These are phyloP conservation scores for Nomada ferruginata DNA, from an alignment of 2,888 invertebrate species.

Conservation along the genomic window DNA sequence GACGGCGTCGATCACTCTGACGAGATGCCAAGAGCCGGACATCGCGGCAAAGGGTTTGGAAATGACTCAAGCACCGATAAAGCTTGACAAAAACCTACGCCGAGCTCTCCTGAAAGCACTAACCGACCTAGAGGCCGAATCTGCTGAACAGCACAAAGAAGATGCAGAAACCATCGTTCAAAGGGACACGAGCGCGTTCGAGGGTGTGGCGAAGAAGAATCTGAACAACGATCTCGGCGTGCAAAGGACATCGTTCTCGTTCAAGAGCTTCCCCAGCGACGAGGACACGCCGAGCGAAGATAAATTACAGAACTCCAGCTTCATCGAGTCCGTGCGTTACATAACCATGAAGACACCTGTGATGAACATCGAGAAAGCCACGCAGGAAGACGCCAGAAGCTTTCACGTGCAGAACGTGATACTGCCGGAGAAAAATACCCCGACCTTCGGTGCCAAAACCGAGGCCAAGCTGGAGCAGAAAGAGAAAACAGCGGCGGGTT, in stretches of 20 bases:
- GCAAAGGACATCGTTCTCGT: constrained; percentile 74
- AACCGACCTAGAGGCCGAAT: constrained; percentile 89
- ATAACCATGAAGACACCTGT: constrained; percentile 48
- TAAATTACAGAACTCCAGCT: constrained; percentile 81
- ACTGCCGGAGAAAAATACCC: constrained; percentile 36
- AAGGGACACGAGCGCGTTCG: constrained; percentile 80
- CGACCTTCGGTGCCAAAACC: constrained; percentile 27
- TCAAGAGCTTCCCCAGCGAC: constrained; percentile 77
- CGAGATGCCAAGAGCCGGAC: constrained; percentile 58
- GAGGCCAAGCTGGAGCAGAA: constrained; percentile 40
- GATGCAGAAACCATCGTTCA: constrained; percentile 81
- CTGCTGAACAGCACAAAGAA: constrained; percentile 84
- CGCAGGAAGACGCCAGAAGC: constrained; percentile 73
- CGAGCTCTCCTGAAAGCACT: constrained; percentile 91
- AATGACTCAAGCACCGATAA: constrained; percentile 85
- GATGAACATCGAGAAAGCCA: constrained; percentile 66
- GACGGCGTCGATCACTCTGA: constrained; percentile 54
- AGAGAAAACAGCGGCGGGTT: constrained; percentile 28
- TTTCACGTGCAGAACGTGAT: constrained; percentile 71
- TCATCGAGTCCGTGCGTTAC: constrained; percentile 76
- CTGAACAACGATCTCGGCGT: constrained; percentile 68
- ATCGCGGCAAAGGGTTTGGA: constrained; percentile 35
- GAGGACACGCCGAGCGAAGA: constrained; percentile 79
- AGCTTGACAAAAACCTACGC: constrained; percentile 90
- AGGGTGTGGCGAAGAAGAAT: constrained; percentile 70